Evolutionary conservation across 2,888 invertebrate genomes (phyloP).

Genomic region (Plusia festucae): DNA sequence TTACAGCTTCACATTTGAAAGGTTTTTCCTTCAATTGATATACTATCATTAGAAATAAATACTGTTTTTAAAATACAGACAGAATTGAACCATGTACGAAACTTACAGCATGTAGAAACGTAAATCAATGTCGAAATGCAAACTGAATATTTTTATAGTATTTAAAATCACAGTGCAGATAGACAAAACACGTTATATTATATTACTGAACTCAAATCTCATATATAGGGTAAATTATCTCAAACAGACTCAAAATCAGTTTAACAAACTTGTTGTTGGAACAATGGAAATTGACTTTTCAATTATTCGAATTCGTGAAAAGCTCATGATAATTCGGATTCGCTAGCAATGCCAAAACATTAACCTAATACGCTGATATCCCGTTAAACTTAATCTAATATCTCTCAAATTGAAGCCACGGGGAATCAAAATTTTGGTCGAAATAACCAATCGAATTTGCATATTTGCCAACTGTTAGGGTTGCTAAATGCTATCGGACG

Average conservation of each 20-base stretch:
- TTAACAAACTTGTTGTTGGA: background rate
- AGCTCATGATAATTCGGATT: slow-evolving; percentile 24
- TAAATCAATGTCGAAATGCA: no score
- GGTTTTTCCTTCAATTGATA: no score
- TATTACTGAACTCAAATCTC: no score
- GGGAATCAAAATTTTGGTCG: slow-evolving; percentile 64
- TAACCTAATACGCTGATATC: slow-evolving; percentile 55
- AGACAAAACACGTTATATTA: no score
- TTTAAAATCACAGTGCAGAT: no score
- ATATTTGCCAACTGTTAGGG: slow-evolving; percentile 62
- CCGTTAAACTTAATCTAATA: slow-evolving; percentile 59
- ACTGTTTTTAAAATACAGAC: no score
- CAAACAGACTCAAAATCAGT: background rate
- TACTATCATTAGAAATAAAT: no score
- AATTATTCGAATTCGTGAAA: slow-evolving; percentile 10
- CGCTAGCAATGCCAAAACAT: slow-evolving; percentile 34
- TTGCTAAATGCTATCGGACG: slow-evolving; percentile 12
- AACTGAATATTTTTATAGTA: no score
- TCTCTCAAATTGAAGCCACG: slow-evolving; percentile 48
- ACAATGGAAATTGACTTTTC: background rate
- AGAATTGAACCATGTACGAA: no score
- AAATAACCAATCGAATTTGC: slow-evolving; percentile 65
- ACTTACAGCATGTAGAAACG: no score
- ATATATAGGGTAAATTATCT: no score
- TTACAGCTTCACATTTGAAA: no score